Evolutionary conservation across 2,888 invertebrate species (phyloP).

Genomic region (Hartigia nigra): DNA sequence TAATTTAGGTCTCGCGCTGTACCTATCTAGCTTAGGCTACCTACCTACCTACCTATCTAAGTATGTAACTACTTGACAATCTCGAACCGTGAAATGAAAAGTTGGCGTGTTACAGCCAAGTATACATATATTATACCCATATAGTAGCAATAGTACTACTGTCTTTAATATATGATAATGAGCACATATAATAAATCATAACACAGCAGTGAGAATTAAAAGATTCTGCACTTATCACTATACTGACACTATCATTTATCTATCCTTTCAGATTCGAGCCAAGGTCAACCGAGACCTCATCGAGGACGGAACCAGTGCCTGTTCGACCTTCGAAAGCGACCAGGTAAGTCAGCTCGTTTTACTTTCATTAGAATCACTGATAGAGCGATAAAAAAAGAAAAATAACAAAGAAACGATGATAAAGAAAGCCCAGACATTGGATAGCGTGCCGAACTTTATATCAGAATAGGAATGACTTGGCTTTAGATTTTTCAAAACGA

Average conservation of each 20-base stretch:
- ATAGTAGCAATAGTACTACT: neutral
- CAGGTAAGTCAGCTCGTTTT: constrained; percentile 38
- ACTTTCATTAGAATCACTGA: neutral
- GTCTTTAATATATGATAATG: neutral
- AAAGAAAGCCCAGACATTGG: neutral
- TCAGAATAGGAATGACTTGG: neutral
- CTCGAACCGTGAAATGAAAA: neutral
- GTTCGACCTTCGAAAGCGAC: constrained; percentile 41
- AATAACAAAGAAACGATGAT: neutral
- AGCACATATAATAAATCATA: neutral
- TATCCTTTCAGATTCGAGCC: constrained; percentile 41
- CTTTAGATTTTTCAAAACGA: neutral
- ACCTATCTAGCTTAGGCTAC: neutral
- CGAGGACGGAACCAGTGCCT: constrained; percentile 37
- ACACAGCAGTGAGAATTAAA: neutral
- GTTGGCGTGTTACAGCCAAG: neutral
- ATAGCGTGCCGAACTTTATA: neutral
- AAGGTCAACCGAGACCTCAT: constrained; percentile 42
- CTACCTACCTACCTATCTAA: neutral
- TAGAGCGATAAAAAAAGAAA: neutral
- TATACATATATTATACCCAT: neutral
- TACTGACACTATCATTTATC: neutral
- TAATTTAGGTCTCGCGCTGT: constrained; percentile 18
- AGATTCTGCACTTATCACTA: neutral
- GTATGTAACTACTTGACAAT: neutral